Percentiles rank a stretch among this genome's conserved stretches.
phyloP scores from a whole-genome alignment of 2,888 invertebrate species.

The Campoletis raptor region DNA sequence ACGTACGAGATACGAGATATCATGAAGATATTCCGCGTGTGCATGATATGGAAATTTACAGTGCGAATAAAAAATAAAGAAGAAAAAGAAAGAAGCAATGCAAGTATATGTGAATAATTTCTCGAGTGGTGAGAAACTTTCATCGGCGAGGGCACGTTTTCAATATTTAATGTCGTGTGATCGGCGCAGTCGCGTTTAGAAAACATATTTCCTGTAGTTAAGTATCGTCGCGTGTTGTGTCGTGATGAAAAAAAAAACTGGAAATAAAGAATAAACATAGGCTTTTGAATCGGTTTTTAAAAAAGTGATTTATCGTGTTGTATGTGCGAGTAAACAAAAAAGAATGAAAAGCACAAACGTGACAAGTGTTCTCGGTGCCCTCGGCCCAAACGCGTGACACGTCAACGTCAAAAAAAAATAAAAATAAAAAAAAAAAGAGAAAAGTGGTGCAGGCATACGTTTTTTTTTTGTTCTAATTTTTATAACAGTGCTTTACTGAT shows the following conservation, averaged over 20 bases:
- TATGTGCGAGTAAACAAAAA: constrained; percentile 13
- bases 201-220: constrained; percentile 5
- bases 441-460: background rate
- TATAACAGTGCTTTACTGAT: constrained; percentile 36
- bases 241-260: constrained; percentile 34
- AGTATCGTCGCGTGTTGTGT: background rate
- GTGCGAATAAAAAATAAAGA: background rate
- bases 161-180: background rate
- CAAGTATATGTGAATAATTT: background rate
- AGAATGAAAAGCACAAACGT: constrained; percentile 28
- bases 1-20: constrained; percentile 19
- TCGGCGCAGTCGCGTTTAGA: background rate
- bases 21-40: constrained; percentile 1
- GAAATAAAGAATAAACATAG: constrained; percentile 3
- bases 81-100: background rate
- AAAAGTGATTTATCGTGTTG: constrained; percentile 9
- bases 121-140: background rate
- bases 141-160: background rate
- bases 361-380: constrained; percentile 17
- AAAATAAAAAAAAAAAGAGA: constrained; percentile 16
- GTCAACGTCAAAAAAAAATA: constrained; percentile 21
- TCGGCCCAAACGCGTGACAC: constrained; percentile 48
- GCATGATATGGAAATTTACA: constrained; percentile 53
- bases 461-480: background rate
- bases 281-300: background rate